phyloP scores from a whole-genome alignment of 2,888 invertebrate species.

The Teleogryllus oceanicus region DNA sequence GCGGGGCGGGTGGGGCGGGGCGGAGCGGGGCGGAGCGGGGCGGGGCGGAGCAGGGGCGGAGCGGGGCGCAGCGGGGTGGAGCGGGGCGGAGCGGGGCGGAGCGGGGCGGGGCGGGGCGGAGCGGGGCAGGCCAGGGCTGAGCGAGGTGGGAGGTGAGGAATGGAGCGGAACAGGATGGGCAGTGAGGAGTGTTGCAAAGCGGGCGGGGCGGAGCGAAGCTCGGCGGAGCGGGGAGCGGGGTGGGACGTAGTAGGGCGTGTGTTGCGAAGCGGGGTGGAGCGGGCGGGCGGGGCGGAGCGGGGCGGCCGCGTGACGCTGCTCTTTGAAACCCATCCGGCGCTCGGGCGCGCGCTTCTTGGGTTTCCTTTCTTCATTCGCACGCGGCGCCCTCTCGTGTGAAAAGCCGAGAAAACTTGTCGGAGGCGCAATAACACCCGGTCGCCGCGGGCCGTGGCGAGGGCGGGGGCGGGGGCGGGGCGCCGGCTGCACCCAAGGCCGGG shows the following conservation, averaged over 20 bases:
- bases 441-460: neutral
- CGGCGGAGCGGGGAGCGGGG: neutral
- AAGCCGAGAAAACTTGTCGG: constrained; percentile 18
- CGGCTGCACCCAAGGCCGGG: neutral
- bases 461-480: neutral
- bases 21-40: too few species aligned
- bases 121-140: too few species aligned
- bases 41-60: too few species aligned
- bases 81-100: too few species aligned
- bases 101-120: too few species aligned
- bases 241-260: neutral
- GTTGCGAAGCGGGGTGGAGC: neutral
- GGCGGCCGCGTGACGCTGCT: neutral
- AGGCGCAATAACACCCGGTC: neutral
- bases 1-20: too few species aligned
- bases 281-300: neutral
- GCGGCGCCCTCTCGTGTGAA: neutral
- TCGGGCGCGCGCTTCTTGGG: neutral
- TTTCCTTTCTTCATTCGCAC: neutral
- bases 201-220: neutral
- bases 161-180: too few species aligned
- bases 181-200: neutral
- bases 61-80: too few species aligned
- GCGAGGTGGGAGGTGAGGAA: too few species aligned
- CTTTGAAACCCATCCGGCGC: neutral